Evolutionary conservation across 2,113 vertebrate genomes (phyloP).

Genomic region (Corythornis cristatus): DNA sequence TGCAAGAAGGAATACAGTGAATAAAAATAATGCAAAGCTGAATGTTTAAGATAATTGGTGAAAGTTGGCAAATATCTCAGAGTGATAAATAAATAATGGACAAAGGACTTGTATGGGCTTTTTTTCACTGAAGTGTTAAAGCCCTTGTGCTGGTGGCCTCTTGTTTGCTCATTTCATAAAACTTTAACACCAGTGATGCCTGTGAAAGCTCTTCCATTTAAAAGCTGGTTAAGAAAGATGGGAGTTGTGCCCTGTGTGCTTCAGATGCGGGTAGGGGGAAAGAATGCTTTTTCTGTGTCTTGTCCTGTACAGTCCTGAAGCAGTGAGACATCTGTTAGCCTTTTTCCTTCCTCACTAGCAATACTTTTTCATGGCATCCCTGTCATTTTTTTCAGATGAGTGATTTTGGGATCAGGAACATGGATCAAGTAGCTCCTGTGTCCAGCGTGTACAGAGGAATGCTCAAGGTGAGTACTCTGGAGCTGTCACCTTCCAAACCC

Average conservation of each 20-base stretch:
- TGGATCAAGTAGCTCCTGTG: conserved; percentile 87
- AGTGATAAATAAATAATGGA: not conserved
- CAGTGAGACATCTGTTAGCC: not conserved
- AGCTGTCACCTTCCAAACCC: not conserved
- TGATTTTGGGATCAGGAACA: conserved; percentile 81
- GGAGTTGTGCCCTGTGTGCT: not conserved
- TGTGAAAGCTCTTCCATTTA: not conserved
- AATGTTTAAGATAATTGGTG: not conserved
- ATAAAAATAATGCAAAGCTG: not conserved
- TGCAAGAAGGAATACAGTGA: not conserved
- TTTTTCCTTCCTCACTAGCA: not conserved
- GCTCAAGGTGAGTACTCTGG: conserved; percentile 81
- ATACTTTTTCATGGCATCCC: not conserved
- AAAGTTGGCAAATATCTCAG: not conserved
- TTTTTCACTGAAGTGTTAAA: not conserved
- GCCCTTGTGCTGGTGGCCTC: not conserved
- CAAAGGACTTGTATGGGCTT: not conserved
- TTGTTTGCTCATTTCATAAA: not conserved
- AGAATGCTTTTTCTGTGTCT: not conserved
- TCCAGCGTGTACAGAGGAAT: conserved; percentile 75
- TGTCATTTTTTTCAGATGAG: conserved; percentile 77
- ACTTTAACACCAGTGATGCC: not conserved
- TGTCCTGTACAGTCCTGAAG: not conserved
- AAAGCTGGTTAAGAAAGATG: not conserved
- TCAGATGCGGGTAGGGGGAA: not conserved